Evolutionary conservation across 2,113 vertebrate genomes (phyloP), one percentile per base, ranked within the genome.

Genomic region (Cygnus buccinator): DNA sequence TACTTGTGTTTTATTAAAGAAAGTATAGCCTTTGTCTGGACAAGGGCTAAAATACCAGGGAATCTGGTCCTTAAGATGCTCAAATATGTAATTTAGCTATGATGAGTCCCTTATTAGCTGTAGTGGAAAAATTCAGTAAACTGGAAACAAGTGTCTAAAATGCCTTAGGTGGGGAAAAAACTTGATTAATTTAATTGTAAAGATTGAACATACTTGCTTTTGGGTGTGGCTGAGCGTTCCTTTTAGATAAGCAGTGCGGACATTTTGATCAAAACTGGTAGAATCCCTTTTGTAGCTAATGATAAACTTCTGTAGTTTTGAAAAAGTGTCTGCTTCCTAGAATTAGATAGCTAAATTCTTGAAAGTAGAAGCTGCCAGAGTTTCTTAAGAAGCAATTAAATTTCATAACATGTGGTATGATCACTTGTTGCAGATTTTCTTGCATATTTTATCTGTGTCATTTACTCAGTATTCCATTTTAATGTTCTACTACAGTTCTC

Each of bases 361-460:
- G 66, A 97, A 96, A 87, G 96, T 77, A 23, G 84, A 73, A 96
- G 71, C 62, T 37, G n/a, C 77, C 95, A 77, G 44, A 67, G 72
- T 98, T 96, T 90, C 96, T 77, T 70, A 85, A 90, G 77, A 76
- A 81, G 58, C 63, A 37, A 82, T 79, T 44, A 54, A 72, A 4
- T 97, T 97, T 94, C 97, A 46, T 93, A 97, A 96, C 11, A 14
- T 4, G 1, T 25, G 58, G 22, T 68, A 17, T 63, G 39, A 77
- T 83, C 65, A 54, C 26, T 74, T 52, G 22, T 63, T 72, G 43
- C 54, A 59, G 23, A 14, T 70, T 84, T 71, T 78, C 63, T 62
- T 79, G 7, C 6, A 0, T 31, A 57, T 79, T 80, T 67, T 74
- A 22, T 26, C 22, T 79, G 80, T 43, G 20, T 59, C 28, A 58